phyloP scores from a whole-genome alignment of 2,113 vertebrate genomes.

The Bufo gargarizans region DNA sequence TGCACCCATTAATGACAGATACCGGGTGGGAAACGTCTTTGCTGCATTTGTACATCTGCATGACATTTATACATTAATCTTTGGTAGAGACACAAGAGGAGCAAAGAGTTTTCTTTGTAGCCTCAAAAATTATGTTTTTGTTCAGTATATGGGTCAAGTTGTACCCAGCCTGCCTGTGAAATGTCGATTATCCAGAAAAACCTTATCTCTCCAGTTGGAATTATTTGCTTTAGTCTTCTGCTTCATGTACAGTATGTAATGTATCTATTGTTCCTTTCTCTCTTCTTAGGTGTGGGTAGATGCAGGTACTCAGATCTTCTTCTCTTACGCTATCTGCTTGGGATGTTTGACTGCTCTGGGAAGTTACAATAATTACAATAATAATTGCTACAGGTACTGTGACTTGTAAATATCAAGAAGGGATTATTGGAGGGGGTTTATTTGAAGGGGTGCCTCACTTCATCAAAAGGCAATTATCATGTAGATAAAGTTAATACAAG shows the following conservation, averaged over 20 bases:
- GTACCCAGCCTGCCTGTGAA: not conserved
- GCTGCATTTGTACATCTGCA: no score
- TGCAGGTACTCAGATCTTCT: slow-evolving; percentile 97
- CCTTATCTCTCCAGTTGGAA: not conserved
- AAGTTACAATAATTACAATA: slow-evolving; percentile 96
- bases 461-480: no score
- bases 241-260: not conserved
- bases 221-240: not conserved
- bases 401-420: not conserved
- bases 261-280: not conserved
- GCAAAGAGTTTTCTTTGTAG: no score
- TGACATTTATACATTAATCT: no score
- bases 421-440: not conserved
- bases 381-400: slow-evolving; percentile 96
- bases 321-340: slow-evolving; percentile 97
- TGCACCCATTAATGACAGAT: no score
- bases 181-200: not conserved
- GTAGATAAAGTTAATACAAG: no score
- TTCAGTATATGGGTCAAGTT: slow-evolving; percentile 10
- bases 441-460: not conserved
- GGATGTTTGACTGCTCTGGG: slow-evolving; percentile 95
- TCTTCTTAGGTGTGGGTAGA: slow-evolving; percentile 92
- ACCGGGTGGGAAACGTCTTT: no score
- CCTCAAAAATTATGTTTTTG: not conserved
- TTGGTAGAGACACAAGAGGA: no score